Percentiles rank a stretch among this genome's conserved stretches.
Evolutionary conservation across 2,797 vertebrate genomes (phyloP).

Genomic region (Acanthopagrus latus): DNA sequence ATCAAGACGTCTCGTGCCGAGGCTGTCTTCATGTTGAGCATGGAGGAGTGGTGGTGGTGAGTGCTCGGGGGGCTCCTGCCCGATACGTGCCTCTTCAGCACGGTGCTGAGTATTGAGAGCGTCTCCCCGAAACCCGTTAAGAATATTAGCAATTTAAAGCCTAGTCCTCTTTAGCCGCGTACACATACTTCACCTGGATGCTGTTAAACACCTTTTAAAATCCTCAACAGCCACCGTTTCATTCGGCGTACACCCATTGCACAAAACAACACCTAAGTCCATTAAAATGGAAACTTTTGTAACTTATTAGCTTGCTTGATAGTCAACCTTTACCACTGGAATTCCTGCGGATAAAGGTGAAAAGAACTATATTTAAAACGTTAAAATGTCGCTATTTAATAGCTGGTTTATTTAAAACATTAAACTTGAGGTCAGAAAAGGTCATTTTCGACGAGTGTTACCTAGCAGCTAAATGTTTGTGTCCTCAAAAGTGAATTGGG

Average conservation of each 20-base stretch:
- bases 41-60: conserved; percentile 7
- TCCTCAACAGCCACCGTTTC: not conserved
- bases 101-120: not conserved
- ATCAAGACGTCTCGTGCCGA: conserved; percentile 30
- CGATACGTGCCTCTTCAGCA: not conserved
- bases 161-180: fast-evolving
- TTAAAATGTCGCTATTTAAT: not conserved
- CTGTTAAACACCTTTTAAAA: not conserved
- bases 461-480: not conserved
- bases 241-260: conserved; percentile 22
- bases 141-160: not conserved
- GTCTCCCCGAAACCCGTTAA: not conserved
- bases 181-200: fast-evolving
- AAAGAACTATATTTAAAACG: not conserved
- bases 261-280: conserved; percentile 15
- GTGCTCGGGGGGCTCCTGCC: conserved; percentile 21
- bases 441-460: not conserved
- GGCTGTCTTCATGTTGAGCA: conserved; percentile 31
- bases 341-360: not conserved
- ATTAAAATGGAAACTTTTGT: conserved; percentile 29
- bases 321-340: not conserved
- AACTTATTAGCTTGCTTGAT: not conserved
- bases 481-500: not conserved
- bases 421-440: no score
- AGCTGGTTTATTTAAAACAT: not conserved